phyloP scores from a whole-genome alignment of 2,113 vertebrate species.

The Laticauda laticaudata region DNA sequence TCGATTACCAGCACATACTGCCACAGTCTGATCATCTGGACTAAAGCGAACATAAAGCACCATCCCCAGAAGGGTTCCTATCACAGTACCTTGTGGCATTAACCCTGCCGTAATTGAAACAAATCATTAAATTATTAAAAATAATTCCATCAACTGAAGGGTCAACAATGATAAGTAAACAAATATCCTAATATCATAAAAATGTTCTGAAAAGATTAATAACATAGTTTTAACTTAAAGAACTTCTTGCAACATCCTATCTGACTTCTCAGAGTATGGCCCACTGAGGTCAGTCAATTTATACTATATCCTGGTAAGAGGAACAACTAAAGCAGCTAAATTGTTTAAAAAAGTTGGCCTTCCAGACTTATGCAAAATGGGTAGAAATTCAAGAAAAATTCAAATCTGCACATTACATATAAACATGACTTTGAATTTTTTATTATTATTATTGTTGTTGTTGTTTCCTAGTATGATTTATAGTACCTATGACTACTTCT shows the following conservation, averaged over 20 bases:
- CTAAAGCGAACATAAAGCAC: slow-evolving; percentile 77
- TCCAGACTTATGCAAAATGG: background rate
- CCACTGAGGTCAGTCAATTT: background rate
- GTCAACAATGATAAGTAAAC: background rate
- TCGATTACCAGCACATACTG: slow-evolving; percentile 71
- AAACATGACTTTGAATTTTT: background rate
- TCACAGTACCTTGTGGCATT: slow-evolving; percentile 71
- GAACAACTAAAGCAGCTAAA: background rate
- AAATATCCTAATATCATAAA: background rate
- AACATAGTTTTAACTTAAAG: background rate
- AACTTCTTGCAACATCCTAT: background rate
- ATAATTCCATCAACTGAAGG: background rate
- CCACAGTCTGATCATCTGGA: slow-evolving; percentile 70
- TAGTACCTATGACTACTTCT: too few species aligned
- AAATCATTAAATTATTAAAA: background rate
- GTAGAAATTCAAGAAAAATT: background rate
- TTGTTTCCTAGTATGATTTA: too few species aligned
- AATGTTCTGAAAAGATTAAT: background rate
- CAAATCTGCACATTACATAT: background rate
- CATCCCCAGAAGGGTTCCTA: slow-evolving; percentile 73
- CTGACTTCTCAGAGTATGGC: background rate
- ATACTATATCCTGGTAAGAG: background rate
- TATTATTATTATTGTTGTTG: background rate
- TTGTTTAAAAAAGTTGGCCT: background rate
- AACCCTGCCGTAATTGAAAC: slow-evolving; percentile 67